Evolutionary conservation across 2,888 invertebrate genomes (phyloP).

Genomic region (Lithophane leautieri): DNA sequence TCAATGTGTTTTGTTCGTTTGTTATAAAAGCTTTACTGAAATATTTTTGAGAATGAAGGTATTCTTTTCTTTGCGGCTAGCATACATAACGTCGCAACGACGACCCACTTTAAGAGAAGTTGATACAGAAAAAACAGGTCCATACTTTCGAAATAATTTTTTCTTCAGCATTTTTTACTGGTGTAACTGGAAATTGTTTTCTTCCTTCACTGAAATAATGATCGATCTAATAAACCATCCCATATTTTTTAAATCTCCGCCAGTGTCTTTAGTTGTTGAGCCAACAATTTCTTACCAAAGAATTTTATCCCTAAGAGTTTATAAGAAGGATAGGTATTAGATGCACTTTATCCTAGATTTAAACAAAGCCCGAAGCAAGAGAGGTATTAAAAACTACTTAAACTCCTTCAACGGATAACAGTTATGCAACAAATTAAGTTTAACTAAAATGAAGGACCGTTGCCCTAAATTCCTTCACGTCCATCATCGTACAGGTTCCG

Average conservation of each 20-base stretch:
- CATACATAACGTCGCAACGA: background rate
- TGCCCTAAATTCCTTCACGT: constrained; percentile 48
- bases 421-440: constrained; percentile 45
- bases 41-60: background rate
- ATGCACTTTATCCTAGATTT: constrained; percentile 37
- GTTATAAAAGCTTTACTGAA: background rate
- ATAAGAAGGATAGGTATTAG: constrained; percentile 35
- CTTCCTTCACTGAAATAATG: constrained; percentile 10
- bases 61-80: background rate
- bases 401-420: constrained; percentile 29
- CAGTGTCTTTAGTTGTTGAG: constrained; percentile 22
- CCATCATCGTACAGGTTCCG: constrained; percentile 41
- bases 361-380: constrained; percentile 35
- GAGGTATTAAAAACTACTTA: constrained; percentile 47
- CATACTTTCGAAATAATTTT: background rate
- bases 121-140: background rate
- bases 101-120: background rate
- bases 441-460: constrained; percentile 14
- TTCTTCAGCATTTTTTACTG: background rate
- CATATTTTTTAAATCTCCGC: constrained; percentile 27
- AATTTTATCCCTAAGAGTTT: constrained; percentile 29
- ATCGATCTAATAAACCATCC: constrained; percentile 14
- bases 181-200: background rate
- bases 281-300: constrained; percentile 33
- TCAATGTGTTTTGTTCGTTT: constrained; percentile 15